Percentiles rank a stretch among this genome's conserved stretches.
Evolutionary conservation across 2,797 vertebrate genomes (phyloP).

Genomic region (Danio tinwini): DNA sequence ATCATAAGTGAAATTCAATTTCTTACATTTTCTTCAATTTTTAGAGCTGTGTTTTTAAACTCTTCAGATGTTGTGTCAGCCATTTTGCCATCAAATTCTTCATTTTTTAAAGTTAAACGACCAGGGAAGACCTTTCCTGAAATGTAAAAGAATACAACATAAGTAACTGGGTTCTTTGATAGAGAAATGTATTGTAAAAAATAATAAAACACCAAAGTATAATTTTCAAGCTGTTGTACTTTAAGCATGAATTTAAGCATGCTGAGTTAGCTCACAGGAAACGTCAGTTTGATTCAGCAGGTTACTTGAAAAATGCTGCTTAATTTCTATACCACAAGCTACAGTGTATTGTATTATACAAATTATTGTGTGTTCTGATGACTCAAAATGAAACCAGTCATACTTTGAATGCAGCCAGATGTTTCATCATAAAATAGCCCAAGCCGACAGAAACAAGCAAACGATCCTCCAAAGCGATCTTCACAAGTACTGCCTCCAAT

Average conservation of each 20-base stretch:
- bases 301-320: neutral
- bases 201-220: neutral
- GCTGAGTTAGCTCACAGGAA: neutral
- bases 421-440: slow-evolving; percentile 15
- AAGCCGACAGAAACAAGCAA: slow-evolving; percentile 38
- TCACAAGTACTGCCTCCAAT: slow-evolving; percentile 25
- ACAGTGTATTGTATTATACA: neutral
- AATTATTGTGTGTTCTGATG: neutral
- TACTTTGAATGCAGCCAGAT: slow-evolving; percentile 11
- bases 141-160: neutral
- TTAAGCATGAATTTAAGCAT: no score
- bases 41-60: rapidly evolving
- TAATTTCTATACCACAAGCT: neutral
- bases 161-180: neutral
- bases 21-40: slow-evolving; percentile 29
- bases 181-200: neutral
- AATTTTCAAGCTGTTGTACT: neutral
- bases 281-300: neutral
- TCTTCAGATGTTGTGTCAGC: rapidly evolving
- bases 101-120: rapidly evolving
- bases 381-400: neutral
- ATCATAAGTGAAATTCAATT: neutral
- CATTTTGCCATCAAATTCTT: rapidly evolving
- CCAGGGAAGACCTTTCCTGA: slow-evolving; percentile 51
- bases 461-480: neutral